A percentile compares a stretch with the other conserved stretches of the same genome.
These are phyloP conservation scores for Periphyllus acericola DNA, from an alignment of 2,888 invertebrate genomes.

Conservation along the genomic window DNA sequence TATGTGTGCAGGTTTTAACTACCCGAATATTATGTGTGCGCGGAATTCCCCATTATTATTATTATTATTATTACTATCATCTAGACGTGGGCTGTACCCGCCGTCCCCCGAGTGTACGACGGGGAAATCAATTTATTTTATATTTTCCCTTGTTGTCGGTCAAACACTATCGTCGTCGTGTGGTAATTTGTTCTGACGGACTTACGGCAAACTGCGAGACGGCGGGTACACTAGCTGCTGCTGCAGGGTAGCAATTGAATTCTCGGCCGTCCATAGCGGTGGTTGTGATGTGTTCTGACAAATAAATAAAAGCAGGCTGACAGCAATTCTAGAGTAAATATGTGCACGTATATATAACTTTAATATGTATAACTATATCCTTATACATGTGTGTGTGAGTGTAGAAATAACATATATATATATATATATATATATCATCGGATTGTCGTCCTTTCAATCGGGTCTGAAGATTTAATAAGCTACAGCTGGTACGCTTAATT, in stretches of 20 bases:
- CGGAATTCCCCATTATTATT: too few relatives aligned
- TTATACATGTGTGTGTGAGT: neutral
- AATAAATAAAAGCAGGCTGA: neutral
- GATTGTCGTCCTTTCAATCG: neutral
- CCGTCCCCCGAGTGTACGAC: neutral
- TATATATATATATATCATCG: too few relatives aligned
- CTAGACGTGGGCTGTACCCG: too few relatives aligned
- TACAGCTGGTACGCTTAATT: constrained; percentile 19
- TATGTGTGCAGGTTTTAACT: neutral
- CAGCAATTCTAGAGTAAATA: neutral
- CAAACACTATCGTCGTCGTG: constrained; percentile 6
- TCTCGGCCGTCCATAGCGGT: neutral
- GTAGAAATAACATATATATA: too few relatives aligned
- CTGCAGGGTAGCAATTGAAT: neutral
- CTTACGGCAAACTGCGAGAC: neutral
- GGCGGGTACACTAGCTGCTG: neutral
- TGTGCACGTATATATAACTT: neutral
- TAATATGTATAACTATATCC: too few relatives aligned
- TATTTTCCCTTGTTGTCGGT: constrained; percentile 20
- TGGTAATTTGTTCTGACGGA: neutral
- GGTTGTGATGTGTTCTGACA: neutral
- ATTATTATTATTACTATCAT: too few relatives aligned
- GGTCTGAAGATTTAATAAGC: constrained; percentile 1
- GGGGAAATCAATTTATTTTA: constrained; percentile 7
- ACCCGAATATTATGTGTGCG: neutral